These are phyloP conservation scores for Ameiurus melas DNA, from an alignment of 2,113 vertebrate species.

Conservation along the genomic window DNA sequence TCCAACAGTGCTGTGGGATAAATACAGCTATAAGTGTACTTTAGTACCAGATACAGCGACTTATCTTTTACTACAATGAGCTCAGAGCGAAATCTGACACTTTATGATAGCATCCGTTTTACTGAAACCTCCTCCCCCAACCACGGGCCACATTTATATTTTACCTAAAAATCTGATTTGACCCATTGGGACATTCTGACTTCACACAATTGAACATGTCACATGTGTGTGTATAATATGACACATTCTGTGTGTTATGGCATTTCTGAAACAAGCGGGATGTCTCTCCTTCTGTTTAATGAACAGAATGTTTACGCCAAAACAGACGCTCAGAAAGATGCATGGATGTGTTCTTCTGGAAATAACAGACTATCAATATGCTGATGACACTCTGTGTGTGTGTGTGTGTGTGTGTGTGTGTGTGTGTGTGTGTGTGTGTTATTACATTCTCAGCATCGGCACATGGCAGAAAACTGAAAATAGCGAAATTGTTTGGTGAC, in stretches of 20 bases:
- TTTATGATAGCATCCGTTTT: background rate
- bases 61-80: background rate
- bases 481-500: background rate
- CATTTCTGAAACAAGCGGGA: conserved; percentile 1
- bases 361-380: conserved; percentile 23
- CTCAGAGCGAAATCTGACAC: background rate
- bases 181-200: background rate
- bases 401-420: background rate
- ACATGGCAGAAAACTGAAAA: conserved; percentile 16
- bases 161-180: background rate
- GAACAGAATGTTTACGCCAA: conserved; percentile 26
- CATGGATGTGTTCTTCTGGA: conserved; percentile 17
- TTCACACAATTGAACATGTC: background rate
- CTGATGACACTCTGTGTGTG: background rate
- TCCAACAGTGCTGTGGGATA: no score
- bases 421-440: conserved; percentile 8
- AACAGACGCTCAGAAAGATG: conserved; percentile 24
- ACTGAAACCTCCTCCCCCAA: background rate
- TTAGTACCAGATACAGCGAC: background rate
- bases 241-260: background rate
- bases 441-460: background rate
- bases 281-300: background rate
- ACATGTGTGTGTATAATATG: background rate
- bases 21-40: background rate
- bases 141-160: background rate